These are phyloP conservation scores for Aculops lycopersici DNA, from an alignment of 1,140 invertebrate genomes.

Conservation along the genomic window DNA sequence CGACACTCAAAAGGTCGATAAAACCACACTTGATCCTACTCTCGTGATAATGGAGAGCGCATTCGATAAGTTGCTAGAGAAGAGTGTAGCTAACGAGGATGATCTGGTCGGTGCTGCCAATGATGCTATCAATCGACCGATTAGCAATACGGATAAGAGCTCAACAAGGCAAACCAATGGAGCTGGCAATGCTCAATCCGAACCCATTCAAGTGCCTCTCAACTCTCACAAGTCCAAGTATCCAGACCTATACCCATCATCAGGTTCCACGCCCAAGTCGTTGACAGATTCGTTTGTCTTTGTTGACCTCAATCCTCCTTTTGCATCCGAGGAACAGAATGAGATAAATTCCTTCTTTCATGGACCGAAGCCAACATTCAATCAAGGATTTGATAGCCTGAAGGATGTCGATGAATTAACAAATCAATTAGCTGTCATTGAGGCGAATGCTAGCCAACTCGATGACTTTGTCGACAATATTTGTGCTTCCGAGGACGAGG, in stretches of 20 bases:
- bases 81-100: too few relatives aligned
- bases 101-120: too few relatives aligned
- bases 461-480: conserved; percentile 8
- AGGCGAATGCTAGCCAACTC: conserved; percentile 5
- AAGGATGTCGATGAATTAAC: conserved; percentile 4
- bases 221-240: too few relatives aligned
- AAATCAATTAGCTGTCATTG: conserved; percentile 4
- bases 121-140: too few relatives aligned
- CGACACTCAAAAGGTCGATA: neutral
- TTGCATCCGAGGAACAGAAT: conserved; percentile 6
- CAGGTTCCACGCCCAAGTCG: conserved; percentile 2
- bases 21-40: neutral
- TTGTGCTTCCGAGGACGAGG: conserved; percentile 5
- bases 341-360: conserved; percentile 5
- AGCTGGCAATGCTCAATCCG: too few relatives aligned
- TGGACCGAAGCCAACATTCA: conserved; percentile 7
- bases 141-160: too few relatives aligned
- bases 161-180: too few relatives aligned
- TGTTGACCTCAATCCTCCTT: conserved; percentile 8
- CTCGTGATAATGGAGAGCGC: neutral
- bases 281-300: conserved; percentile 8
- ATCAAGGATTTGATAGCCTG: neutral
- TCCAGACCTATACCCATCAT: too few relatives aligned
- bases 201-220: too few relatives aligned
- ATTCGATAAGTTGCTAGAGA: neutral